Conservation (phyloP, 2,113 vertebrate genomes). For the Camelus dromedarius region DNA sequence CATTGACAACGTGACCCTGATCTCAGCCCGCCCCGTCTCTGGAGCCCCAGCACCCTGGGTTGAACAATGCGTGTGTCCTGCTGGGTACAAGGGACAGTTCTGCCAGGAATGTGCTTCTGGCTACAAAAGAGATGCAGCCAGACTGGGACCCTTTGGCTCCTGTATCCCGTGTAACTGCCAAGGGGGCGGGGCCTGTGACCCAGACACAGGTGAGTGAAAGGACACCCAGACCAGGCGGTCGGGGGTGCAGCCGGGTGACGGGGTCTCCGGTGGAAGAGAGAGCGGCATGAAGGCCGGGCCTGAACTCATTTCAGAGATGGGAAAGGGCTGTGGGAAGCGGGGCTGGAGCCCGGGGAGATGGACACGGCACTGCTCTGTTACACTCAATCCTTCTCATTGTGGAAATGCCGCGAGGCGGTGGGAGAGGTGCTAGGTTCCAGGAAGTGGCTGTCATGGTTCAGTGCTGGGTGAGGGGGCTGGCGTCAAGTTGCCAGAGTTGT, state of each 20-base stretch:
- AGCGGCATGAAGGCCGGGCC: background rate
- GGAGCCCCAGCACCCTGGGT: slow-evolving; percentile 92
- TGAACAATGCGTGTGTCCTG: slow-evolving; percentile 90
- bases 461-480: background rate
- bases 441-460: slow-evolving; percentile 64
- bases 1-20: slow-evolving; percentile 91
- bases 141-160: slow-evolving; percentile 87
- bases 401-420: slow-evolving; percentile 41
- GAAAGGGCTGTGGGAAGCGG: background rate
- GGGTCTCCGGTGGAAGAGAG: background rate
- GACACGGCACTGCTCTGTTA: background rate
- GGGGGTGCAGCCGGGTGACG: background rate
- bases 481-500: slow-evolving; percentile 5
- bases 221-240: background rate
- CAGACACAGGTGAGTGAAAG: slow-evolving; percentile 90
- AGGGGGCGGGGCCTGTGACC: slow-evolving; percentile 93
- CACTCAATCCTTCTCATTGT: background rate
- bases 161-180: slow-evolving; percentile 92
- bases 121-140: slow-evolving; percentile 87
- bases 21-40: slow-evolving; percentile 86
- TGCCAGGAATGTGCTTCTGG: slow-evolving; percentile 92
- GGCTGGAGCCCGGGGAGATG: background rate
- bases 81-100: slow-evolving; percentile 90
- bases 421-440: slow-evolving; percentile 67
- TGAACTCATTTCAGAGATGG: slow-evolving; percentile 38